Evolutionary conservation across 2,113 vertebrate species (phyloP), one percentile per base, ranked within the genome.

Genomic region (Podarcis muralis): DNA sequence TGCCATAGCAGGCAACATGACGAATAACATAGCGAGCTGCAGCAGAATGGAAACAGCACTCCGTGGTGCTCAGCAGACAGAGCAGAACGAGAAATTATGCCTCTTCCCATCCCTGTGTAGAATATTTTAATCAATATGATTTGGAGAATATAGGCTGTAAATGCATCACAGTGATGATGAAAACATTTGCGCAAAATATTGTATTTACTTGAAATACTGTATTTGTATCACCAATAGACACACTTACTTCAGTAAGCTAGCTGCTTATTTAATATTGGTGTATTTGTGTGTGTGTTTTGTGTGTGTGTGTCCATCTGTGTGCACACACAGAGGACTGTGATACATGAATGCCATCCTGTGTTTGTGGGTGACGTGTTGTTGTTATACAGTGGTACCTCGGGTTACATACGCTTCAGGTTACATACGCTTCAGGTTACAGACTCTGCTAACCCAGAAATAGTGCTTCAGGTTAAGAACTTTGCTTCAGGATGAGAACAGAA

Each of bases 191-290:
- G 5, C 15, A 20, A 91, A 91, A 15, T 62, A 20, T 62, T 62
- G 59, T 20, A 62, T 62, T 62, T 62, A 62, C 59, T 62, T 16
- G 59, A 48, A 48, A 48, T 23, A 75, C 68, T 79, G 79, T 2
- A 5, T 81, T 8, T 65, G 86, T 88, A 90, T 2, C 6, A 75
- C 88, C 20, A 30, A 76, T 87, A 88, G 77, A 16, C 71, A 1
- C 23, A 90, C 88, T 18, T 92, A 62, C 81, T 92, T 66, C 89
- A 20, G 15, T 20, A 65, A 84, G 27, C 1, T 85, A 40, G 87
- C 9, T 80, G 85, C 30, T 85, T 89, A n/a, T 27, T 90, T 85
- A 68, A 91, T 91, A 93, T 78, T 87, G 48, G 75, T 57, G 71
- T 82, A 90, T 48, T 48, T 48, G 43, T 48, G 43, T 43, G 40